Base-by-base conservation (phyloP, 2,113 vertebrate genomes). In the Hypomesus transpacificus region DNA sequence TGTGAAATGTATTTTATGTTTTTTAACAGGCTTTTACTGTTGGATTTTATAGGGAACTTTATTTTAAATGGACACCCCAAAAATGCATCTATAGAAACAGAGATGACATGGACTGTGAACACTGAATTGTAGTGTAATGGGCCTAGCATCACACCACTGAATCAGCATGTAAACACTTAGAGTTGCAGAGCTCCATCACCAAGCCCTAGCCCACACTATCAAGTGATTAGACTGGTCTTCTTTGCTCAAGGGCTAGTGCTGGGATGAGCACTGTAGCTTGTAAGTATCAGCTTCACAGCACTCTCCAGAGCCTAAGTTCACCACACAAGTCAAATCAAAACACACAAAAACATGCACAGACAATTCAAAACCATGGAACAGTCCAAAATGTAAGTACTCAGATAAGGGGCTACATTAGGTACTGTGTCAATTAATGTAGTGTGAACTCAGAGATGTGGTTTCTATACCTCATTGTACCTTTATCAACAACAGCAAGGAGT, bases 111-210 rank as follows among this genome's bases (percentile, higher is more conserved):
- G 51, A n/a, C n/a, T 34, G 24, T 28, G 50, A 13, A 8, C 59
- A 28, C 17, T 53, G 51, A 18, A 26, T 16, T 83, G 89, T 89
- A 90, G 90, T 93, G 90, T 46, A 91, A 89, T 81, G 76, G 86
- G 85, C 86, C 84, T 75, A 63, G 78, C 94, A 94, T 96, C 94
- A 95, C 94, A 96, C 94, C 95, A 95, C 92, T 92, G 83, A 93
- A 93, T 90, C 91, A 84, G 76, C 92, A 92, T 94, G 94, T 94
- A 93, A 91, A 86, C 86, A 78, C 87, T 85, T 90, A 84, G 82
- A 89, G 85, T 75, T 80, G 82, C 90, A 91, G 85, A 87, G 86
- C 79, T 69, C 82, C 85, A 87, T 86, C 87, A 81, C 75, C 87
- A 82, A 75, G 85, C 75, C 83, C 76, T 76, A 78, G 71, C 61